These are phyloP conservation scores for Pelosia muscerda DNA, from an alignment of 2,888 invertebrate genomes.

Conservation along the genomic window DNA sequence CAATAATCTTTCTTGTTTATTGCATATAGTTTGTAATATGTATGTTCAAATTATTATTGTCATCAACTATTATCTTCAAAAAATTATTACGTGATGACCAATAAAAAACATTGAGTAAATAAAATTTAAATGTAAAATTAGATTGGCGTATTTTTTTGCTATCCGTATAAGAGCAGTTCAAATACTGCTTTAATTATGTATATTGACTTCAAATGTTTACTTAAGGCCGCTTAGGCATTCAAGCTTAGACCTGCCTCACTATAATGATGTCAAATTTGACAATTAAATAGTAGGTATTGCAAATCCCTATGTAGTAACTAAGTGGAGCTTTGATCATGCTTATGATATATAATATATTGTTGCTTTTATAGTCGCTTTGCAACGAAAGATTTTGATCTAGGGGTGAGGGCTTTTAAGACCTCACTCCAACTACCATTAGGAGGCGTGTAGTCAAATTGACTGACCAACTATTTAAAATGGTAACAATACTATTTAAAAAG, in stretches of 20 bases:
- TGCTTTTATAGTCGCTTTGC: too few relatives aligned
- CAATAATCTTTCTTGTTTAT: too few relatives aligned
- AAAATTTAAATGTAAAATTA: background rate
- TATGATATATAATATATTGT: too few relatives aligned
- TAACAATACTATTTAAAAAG: too few relatives aligned
- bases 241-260: conserved; percentile 1
- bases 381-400: too few relatives aligned
- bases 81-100: conserved; percentile 7
- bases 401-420: too few relatives aligned
- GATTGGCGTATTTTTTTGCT: background rate
- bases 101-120: conserved; percentile 12
- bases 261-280: background rate
- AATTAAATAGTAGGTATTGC: background rate
- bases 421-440: too few relatives aligned
- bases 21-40: too few relatives aligned
- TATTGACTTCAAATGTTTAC: conserved; percentile 20
- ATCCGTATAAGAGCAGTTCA: background rate
- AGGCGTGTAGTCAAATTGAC: too few relatives aligned
- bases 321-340: too few relatives aligned
- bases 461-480: background rate
- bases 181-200: conserved; percentile 10
- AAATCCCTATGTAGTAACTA: background rate
- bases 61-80: background rate
- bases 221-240: conserved; percentile 31
- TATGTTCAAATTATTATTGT: conserved; percentile 11